Evolutionary conservation across 2,113 vertebrate species (phyloP).

Genomic region (Psilopogon haemacephalus): DNA sequence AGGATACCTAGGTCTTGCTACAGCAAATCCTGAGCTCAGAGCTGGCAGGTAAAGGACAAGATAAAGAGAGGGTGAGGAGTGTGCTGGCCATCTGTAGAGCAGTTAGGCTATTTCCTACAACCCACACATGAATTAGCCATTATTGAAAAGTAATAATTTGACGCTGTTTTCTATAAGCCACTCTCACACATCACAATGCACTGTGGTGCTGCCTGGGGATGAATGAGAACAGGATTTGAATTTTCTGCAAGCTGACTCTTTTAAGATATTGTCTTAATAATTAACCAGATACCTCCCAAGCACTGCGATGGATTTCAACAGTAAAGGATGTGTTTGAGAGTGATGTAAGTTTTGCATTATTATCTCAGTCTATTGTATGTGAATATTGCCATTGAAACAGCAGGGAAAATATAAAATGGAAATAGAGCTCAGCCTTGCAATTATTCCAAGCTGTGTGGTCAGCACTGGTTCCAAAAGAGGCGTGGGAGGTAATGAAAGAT

Average conservation of each 20-base stretch:
- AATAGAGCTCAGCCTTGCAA: not conserved
- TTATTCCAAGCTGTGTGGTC: slow-evolving; percentile 55
- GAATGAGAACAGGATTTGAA: slow-evolving; percentile 11
- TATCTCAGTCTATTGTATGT: slow-evolving; percentile 35
- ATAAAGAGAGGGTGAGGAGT: slow-evolving; percentile 21
- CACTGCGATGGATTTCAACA: slow-evolving; percentile 5
- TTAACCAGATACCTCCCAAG: not conserved
- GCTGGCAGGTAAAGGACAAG: not conserved
- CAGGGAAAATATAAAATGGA: slow-evolving; percentile 62
- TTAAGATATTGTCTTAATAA: slow-evolving; percentile 48
- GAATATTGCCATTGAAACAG: slow-evolving; percentile 43
- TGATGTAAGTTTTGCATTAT: slow-evolving; percentile 45
- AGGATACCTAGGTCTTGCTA: slow-evolving; percentile 18
- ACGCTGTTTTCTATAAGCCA: not conserved
- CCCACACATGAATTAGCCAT: slow-evolving; percentile 20
- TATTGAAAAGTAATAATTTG: slow-evolving; percentile 37
- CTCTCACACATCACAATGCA: not conserved
- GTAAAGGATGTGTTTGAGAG: slow-evolving; percentile 19
- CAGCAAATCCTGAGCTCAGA: not conserved
- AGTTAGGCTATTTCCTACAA: slow-evolving; percentile 1
- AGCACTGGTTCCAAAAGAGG: slow-evolving; percentile 64
- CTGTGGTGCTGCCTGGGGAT: not conserved
- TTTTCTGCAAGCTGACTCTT: slow-evolving; percentile 35
- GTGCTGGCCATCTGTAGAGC: not conserved
- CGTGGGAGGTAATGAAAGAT: slow-evolving; percentile 65